Base-by-base conservation (phyloP, 2,888 invertebrate species). In the Lepeophtheirus nordmannii region DNA sequence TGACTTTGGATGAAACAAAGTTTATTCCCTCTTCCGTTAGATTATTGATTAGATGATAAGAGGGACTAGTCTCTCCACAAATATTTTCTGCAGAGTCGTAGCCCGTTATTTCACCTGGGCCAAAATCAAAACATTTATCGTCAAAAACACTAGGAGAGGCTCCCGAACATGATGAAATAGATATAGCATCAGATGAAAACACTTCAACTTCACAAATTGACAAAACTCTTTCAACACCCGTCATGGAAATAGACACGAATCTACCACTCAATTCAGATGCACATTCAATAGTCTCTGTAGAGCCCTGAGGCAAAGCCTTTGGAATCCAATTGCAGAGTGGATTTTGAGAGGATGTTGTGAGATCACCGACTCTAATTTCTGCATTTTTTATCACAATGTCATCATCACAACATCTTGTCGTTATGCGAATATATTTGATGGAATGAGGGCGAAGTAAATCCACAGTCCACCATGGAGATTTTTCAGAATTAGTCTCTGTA, bases 381-480 rank as follows among this genome's bases (percentile, higher is more conserved):
- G 58, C 46, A 41, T 66, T 66, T 40, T 65, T 66, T 20, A 66
- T 22, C 37, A 58, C 58, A 14, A 66, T 12, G 22, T 63, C 11
- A 58, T 67, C 62, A 41, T 67, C 62, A 84, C 84, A 84, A 72
- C 86, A 86, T 71, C 87, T 81, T 0, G 90, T 90, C 11, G 90
- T 88, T 62, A 92, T 85, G 69, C 89, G 78, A 56, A 92, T 87
- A 53, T 88, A 88, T 74, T 86, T 84, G 65, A 92, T 84, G 1
- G 88, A 83, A 75, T 90, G 90, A 38, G 89, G 84, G 67, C 85
- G 79, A 53, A 92, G 79, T 59, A 92, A 78, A 75, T 92, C 89
- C 10, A 91, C 90, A 71, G 86, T 85, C 91, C 91, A 92, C 89
- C 90, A 92, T 0, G 91, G 91, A 23, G 89, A 89, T 0, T 86